Evolutionary conservation across 1,140 invertebrate species (phyloP).

Genomic region (Cyrtorhinus lividipennis): DNA sequence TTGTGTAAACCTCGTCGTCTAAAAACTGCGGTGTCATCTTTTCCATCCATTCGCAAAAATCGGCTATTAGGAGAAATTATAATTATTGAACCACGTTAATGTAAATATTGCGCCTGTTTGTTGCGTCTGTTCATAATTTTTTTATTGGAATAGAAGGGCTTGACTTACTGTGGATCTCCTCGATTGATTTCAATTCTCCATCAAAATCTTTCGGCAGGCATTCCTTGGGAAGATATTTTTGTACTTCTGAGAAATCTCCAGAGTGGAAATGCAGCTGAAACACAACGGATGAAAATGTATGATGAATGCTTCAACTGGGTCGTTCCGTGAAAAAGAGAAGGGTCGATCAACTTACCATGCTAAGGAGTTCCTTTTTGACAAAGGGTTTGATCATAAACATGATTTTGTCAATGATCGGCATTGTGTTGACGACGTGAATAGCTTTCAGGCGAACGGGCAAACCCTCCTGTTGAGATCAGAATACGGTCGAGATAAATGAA

Average conservation of each 20-base stretch:
- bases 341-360: conserved; percentile 22
- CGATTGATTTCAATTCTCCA: conserved; percentile 7
- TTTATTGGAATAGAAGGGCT: too few species aligned
- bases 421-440: conserved; percentile 23
- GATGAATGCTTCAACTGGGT: background rate
- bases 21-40: conserved; percentile 1
- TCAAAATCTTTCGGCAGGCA: conserved; percentile 1
- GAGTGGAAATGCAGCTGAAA: conserved; percentile 10
- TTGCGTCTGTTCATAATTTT: too few species aligned
- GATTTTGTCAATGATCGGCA: conserved; percentile 23
- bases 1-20: background rate
- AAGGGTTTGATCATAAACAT: conserved; percentile 25
- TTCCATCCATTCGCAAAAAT: conserved; percentile 6
- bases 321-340: background rate
- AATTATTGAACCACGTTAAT: too few species aligned
- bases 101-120: too few species aligned
- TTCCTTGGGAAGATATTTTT: background rate
- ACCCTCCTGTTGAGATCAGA: conserved; percentile 25
- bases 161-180: background rate
- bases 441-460: conserved; percentile 22
- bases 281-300: background rate
- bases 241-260: background rate
- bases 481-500: too few species aligned
- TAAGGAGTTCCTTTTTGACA: conserved; percentile 22
- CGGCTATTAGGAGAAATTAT: too few species aligned